Evolutionary conservation across 1,140 invertebrate species (phyloP), one percentile per base, ranked within the genome.

Genomic region (Littorina saxatilis): DNA sequence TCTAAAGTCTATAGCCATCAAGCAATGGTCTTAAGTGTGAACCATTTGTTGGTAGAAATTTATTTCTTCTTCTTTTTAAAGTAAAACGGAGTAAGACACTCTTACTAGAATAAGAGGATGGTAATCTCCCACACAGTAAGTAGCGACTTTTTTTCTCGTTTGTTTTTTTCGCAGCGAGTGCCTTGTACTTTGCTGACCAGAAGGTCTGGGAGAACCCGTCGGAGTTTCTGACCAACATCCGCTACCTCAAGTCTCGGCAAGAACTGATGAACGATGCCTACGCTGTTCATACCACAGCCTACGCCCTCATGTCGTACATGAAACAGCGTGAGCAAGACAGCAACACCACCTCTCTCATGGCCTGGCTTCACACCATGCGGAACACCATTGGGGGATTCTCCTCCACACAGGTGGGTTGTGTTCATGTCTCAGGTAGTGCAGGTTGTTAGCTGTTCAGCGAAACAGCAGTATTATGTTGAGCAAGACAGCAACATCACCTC

Each of bases 231-330:
- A 90, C 89, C 83, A 90, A 96, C 96, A 39, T 96, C 96, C 96
- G 96, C 2, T 98, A 98, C 94, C 92, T 96, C 0, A 89, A 98
- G 27, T 97, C 98, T 0, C 94, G 98, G 0, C 91, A 98, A 79
- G 87, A 90, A 35, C 82, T 88, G 96, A 96, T 0, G 86, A 98
- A 97, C 90, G 98, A 99, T 92, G 95, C 96, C 0, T 95, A 96
- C 86, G 98, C 99, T 90, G 96, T 99, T 43, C 97, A 98, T 89
- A 95, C 97, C 0, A 99, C 98, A 0, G 96, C 97, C 0, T 99
- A 98, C 90, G 98, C 96, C 2, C 92, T 99, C n/a, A 91, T 99
- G 83, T 96, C 97, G 0, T 97, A 98, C 70, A 90, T 91, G 37
- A 78, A 83, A 27, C 87, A 83, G 47, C 79, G 86, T 43, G 83